Base-by-base conservation (phyloP, 1,140 invertebrate species). In the Heliconius hermathena region DNA sequence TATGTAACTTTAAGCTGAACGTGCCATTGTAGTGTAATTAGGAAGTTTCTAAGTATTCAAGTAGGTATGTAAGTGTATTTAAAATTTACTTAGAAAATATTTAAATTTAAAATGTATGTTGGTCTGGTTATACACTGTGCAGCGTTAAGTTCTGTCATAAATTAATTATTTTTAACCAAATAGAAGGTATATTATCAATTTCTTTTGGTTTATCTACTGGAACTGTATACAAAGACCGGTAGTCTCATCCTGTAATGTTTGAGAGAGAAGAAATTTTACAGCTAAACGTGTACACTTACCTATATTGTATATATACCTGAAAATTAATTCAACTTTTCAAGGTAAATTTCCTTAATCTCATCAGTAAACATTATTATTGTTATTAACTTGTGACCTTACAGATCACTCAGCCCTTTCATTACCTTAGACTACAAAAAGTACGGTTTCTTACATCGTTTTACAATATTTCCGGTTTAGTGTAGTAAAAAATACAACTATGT, bases 401-500 rank as follows among this genome's bases (percentile, higher is more conserved):
- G n/a, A 66, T 16, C 57, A 66, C 22, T 66, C 57, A 16, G 57
- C 57, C 57, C 57, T 66, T 66, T 66, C 57, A 66, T 66, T 66
- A 66, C 22, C 57, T 66, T 11, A 26, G 9, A 66, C 57, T 9
- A 66, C 22, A 66, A 66, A 66, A 66, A 66, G 11, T 60, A 60
- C n/a, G n/a, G n/a, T 60, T 22, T 60, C n/a, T 60, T 60, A 60
- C 57, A 22, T n/a, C 9, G n/a, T 66, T 66, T 66, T 13, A 66
- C 26, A 66, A 26, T 66, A 3, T 66, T 66, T 66, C 60, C 60
- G 60, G 60, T 13, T 66, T 1, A 11, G 8, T 60, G 11, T 8
- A 66, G 60, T 66, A 66, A 66, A 66, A 66, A 66, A 26, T 66
- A 66, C 22, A 20, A 18, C 1, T 52, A 8, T 52, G 18, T 52